Percentiles rank a stretch among this genome's conserved stretches.
Conservation (phyloP, 1,140 invertebrate genomes). For the Meloidogyne floridensis region DNA sequence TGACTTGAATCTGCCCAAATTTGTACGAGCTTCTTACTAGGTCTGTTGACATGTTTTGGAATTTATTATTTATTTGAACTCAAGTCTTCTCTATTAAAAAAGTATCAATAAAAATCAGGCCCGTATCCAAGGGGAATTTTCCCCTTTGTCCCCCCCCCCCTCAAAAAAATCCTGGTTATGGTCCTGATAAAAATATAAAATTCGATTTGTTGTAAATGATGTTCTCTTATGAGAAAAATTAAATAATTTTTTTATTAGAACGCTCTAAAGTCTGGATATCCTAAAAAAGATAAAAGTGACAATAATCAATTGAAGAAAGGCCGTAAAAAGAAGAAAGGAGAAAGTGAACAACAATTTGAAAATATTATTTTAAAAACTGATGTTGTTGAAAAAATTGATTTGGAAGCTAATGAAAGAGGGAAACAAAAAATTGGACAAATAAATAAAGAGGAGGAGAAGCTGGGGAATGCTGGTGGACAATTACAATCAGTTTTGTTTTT, state of each 20-base stretch:
- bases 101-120: too few species aligned
- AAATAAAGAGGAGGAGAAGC: background rate
- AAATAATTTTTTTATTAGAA: background rate
- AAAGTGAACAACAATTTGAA: constrained; percentile 6
- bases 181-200: too few species aligned
- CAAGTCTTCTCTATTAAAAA: too few species aligned
- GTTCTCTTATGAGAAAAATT: too few species aligned
- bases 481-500: background rate
- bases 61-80: too few species aligned
- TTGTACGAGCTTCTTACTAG: too few species aligned
- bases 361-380: background rate
- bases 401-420: background rate
- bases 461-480: background rate
- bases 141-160: too few species aligned
- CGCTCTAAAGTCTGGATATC: constrained; percentile 8
- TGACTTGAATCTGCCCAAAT: too few species aligned
- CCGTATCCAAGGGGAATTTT: too few species aligned
- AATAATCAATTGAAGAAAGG: constrained; percentile 19
- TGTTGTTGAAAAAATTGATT: background rate
- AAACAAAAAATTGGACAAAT: background rate
- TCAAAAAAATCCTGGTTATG: too few species aligned
- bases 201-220: too few species aligned
- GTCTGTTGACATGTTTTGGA: too few species aligned
- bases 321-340: constrained; percentile 4
- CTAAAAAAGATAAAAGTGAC: constrained; percentile 14